Evolutionary conservation across 2,888 invertebrate species (phyloP), one percentile per base, ranked within the genome.

Genomic region (Odontocerum albicorne): DNA sequence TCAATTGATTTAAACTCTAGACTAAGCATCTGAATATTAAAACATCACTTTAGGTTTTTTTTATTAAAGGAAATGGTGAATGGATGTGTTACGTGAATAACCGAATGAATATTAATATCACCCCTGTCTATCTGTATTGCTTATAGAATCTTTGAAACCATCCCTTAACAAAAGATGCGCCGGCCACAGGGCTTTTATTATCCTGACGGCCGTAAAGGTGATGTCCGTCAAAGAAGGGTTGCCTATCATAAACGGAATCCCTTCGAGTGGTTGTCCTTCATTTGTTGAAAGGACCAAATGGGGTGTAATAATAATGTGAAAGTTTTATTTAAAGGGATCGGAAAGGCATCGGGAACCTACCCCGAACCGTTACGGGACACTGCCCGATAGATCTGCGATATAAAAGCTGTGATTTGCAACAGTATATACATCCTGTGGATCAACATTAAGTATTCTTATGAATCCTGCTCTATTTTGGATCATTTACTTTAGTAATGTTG

Each of bases 211-310:
- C 40, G 20, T 49, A 32, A 49, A 40, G 40, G 31, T 31, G 49
- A 31, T 40, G 39, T 49, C 27, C 22, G 36, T 39, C 39, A 38
- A 39, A 47, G 43, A 42, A 43, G 47, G 49, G 42, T 27, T 43
- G 53, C 47, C 36, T 55, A 49, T 55, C 54, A 40, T 35, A 55
- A 42, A 43, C 36, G 51, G 22, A 39, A 50, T 39, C 51, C 51
- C 21, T 43, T 20, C 44, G 12, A 35, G 43, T 38, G 17, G 44
- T 6, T 51, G 15, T 31, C 49, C 45, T 52, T 52, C 49, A 50
- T 55, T 50, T 55, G 45, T 50, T 55, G 55, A 44, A 55, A 50
- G 43, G 44, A 36, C 49, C 45, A 40, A 55, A 55, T 55, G 42
- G 55, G 36, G 49, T 55, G 38, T 44, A 38, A 45, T 55, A 19